A percentile compares a stretch with the other conserved stretches of the same genome.
Conservation (phyloP, 2,888 invertebrate genomes). For the Pammene fasciana region DNA sequence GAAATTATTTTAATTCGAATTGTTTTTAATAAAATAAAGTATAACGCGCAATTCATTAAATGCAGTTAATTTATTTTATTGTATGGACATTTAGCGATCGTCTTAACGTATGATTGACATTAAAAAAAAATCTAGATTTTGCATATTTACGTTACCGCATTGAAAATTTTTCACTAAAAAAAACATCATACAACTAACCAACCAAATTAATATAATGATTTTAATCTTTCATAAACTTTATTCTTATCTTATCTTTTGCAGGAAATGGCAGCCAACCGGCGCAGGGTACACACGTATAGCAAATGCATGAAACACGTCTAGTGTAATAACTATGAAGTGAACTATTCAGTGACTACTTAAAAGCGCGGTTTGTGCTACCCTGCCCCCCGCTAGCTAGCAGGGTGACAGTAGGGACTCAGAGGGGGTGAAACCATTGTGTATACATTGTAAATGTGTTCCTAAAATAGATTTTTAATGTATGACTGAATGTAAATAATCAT, state of each 20-base stretch:
- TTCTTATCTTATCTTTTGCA: no score
- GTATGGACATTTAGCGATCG: no score
- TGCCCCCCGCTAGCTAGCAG: not conserved
- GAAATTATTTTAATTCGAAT: not conserved
- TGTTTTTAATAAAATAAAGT: not conserved
- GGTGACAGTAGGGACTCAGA: slow-evolving; percentile 6
- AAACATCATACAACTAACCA: no score
- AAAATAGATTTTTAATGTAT: slow-evolving; percentile 49
- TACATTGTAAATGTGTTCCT: slow-evolving; percentile 66
- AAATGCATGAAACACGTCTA: slow-evolving; percentile 47
- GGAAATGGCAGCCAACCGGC: slow-evolving; percentile 69
- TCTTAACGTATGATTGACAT: no score
- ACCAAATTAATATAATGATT: not conserved
- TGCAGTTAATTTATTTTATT: no score
- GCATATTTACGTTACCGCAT: no score
- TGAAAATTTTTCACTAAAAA: no score
- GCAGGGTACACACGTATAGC: slow-evolving; percentile 75
- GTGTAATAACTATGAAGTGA: slow-evolving; percentile 47
- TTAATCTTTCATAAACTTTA: not conserved
- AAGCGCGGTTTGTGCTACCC: slow-evolving; percentile 1
- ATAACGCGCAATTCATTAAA: no score
- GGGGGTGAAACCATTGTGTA: slow-evolving; percentile 17
- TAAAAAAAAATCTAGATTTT: no score
- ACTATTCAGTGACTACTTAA: slow-evolving; percentile 16
- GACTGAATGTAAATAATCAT: slow-evolving; percentile 58